phyloP scores from a whole-genome alignment of 2,113 vertebrate genomes.

The Ciconia boyciana region DNA sequence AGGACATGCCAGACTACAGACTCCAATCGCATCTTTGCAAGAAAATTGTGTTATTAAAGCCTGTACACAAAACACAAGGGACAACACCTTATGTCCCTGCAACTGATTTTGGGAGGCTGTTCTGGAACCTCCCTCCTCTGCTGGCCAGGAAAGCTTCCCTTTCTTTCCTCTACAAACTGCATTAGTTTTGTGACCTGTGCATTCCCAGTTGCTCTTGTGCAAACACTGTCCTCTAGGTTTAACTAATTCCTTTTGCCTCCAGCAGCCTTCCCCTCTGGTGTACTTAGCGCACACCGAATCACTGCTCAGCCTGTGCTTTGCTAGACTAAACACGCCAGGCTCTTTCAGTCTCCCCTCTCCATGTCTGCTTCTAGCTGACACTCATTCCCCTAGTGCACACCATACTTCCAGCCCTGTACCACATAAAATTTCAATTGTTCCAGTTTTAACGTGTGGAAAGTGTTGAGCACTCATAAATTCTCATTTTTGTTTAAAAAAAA shows the following conservation, averaged over 20 bases:
- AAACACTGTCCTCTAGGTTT: background rate
- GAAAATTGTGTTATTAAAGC: background rate
- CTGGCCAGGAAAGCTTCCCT: background rate
- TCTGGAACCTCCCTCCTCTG: background rate
- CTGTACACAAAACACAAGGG: background rate
- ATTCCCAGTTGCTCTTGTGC: background rate
- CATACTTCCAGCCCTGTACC: background rate
- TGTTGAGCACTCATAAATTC: background rate
- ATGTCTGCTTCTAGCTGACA: background rate
- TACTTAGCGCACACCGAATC: accelerated
- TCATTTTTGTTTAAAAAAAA: background rate
- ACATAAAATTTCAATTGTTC: background rate
- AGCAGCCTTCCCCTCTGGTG: background rate
- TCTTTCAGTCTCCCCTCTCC: background rate
- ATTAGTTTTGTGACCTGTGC: background rate
- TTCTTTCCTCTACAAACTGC: background rate
- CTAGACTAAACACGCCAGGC: conserved; percentile 15
- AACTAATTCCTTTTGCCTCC: background rate
- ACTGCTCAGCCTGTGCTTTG: background rate
- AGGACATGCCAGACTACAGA: background rate
- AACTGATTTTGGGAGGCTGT: background rate
- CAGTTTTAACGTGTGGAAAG: background rate
- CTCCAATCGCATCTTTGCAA: background rate
- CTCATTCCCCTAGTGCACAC: background rate
- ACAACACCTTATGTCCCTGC: background rate